Conservation (phyloP, 2,113 vertebrate species). For the Falcunculus frontatus region DNA sequence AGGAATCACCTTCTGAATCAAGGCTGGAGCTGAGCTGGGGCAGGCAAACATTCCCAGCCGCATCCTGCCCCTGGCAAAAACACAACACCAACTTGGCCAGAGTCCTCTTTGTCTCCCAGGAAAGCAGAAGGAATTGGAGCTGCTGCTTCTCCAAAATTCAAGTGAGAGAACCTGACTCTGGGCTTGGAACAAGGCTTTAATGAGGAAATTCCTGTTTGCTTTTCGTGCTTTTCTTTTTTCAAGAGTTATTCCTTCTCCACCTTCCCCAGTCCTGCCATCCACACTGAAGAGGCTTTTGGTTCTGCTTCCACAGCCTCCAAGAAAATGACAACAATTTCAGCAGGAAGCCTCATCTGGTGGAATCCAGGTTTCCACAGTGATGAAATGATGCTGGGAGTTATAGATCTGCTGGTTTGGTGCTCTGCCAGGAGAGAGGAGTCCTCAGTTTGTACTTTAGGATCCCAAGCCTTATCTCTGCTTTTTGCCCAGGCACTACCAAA, state of each 20-base stretch:
- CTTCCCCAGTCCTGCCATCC: background rate
- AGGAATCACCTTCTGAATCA: background rate
- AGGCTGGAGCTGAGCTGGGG: background rate
- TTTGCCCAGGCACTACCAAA: background rate
- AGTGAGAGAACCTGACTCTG: background rate
- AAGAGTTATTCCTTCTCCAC: background rate
- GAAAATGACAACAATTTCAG: background rate
- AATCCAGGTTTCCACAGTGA: background rate
- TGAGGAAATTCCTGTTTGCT: background rate
- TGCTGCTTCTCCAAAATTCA: background rate
- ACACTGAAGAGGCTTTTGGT: background rate
- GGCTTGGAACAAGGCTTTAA: background rate
- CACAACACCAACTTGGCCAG: too few relatives aligned
- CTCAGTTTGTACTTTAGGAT: background rate
- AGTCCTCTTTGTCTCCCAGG: background rate
- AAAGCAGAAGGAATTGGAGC: background rate
- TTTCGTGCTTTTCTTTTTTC: background rate
- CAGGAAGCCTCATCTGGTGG: background rate
- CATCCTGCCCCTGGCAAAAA: rapidly evolving
- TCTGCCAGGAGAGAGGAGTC: background rate
- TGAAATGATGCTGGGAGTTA: background rate
- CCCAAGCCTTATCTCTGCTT: background rate
- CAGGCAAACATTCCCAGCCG: background rate
- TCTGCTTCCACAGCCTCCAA: background rate
- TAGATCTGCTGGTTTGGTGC: background rate